A percentile compares a stretch with the other conserved stretches of the same genome.
Evolutionary conservation across 2,888 invertebrate species (phyloP).

Genomic region (Erebia epiphron): DNA sequence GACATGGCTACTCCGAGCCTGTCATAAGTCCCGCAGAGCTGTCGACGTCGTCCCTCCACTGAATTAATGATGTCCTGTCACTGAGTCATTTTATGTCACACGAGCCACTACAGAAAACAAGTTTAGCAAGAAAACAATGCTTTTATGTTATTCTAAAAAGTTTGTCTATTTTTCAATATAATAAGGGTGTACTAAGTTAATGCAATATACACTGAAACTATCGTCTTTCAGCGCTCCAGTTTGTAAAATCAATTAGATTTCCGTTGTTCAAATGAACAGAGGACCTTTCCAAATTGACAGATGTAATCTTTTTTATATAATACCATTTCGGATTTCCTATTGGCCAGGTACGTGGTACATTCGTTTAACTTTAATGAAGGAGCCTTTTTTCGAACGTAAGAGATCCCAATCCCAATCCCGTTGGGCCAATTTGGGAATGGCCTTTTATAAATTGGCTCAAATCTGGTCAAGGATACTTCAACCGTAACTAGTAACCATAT

Average conservation of each 20-base stretch:
- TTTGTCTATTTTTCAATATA: no score
- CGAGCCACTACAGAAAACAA: not conserved
- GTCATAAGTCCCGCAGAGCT: conserved; percentile 21
- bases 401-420: not conserved
- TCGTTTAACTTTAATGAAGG: conserved; percentile 7
- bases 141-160: not conserved
- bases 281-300: conserved; percentile 63
- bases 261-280: conserved; percentile 37
- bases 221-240: conserved; percentile 1
- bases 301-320: conserved; percentile 63
- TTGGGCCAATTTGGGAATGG: not conserved
- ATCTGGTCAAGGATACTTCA: no score
- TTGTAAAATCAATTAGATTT: conserved; percentile 31
- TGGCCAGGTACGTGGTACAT: conserved; percentile 26
- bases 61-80: conserved; percentile 35
- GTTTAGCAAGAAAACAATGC: not conserved
- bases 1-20: conserved; percentile 6
- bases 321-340: conserved; percentile 42
- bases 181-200: no score
- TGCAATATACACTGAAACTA: not conserved
- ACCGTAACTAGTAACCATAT: no score
- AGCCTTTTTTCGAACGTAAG: not conserved
- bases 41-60: conserved; percentile 12
- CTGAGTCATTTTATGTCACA: conserved; percentile 30
- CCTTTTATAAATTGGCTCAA: not conserved